Percentiles rank a stretch among this genome's conserved stretches.
These are phyloP conservation scores for Raphicerus campestris DNA, from an alignment of 2,113 vertebrate genomes.

Conservation along the genomic window DNA sequence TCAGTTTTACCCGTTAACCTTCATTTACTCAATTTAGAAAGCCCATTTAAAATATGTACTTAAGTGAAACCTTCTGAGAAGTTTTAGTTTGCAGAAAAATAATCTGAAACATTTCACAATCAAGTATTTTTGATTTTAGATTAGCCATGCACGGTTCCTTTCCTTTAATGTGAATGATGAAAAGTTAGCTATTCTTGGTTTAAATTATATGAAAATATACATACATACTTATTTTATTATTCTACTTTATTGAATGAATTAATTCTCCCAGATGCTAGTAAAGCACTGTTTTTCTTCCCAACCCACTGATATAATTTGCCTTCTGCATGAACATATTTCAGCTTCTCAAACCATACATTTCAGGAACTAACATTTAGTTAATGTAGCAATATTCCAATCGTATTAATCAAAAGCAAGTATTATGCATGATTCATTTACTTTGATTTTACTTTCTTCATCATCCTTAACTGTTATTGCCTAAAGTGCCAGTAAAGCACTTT, in stretches of 20 bases:
- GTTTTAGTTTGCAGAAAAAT: neutral
- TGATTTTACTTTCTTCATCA: neutral
- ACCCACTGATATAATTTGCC: neutral
- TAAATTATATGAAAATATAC: neutral
- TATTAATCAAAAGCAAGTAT: neutral
- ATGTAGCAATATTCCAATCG: neutral
- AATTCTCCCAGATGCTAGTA: neutral
- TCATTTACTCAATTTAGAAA: neutral
- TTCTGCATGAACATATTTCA: neutral
- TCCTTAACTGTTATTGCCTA: neutral
- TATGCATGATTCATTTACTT: constrained; percentile 1
- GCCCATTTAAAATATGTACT: neutral
- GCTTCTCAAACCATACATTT: neutral
- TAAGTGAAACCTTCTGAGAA: neutral
- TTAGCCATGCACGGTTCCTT: neutral
- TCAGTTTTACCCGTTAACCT: neutral
- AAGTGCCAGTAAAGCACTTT: neutral
- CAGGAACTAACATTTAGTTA: neutral
- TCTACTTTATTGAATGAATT: neutral
- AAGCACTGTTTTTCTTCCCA: neutral
- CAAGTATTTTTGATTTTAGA: constrained; percentile 2
- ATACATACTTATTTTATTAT: neutral
- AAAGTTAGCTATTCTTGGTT: neutral
- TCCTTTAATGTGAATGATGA: neutral
- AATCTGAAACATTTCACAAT: neutral